phyloP scores from a whole-genome alignment of 2,888 invertebrate species.

The Spodoptera littoralis region DNA sequence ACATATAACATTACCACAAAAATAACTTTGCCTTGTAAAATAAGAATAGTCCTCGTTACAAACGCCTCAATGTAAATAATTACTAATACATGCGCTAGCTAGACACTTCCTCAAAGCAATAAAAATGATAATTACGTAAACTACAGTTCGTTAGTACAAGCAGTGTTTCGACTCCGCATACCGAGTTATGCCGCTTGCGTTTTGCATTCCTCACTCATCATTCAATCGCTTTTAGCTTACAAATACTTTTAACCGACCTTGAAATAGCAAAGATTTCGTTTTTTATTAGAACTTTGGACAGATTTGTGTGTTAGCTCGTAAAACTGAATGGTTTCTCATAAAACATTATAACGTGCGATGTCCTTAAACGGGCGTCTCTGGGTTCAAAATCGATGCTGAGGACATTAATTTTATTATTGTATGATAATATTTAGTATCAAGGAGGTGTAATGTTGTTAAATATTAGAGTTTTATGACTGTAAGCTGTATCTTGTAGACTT shows the following conservation, averaged over 20 bases:
- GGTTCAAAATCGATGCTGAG: background rate
- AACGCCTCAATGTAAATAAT: slow-evolving; percentile 5
- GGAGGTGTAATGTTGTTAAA: background rate
- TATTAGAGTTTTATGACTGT: too few species aligned
- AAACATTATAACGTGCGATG: slow-evolving; percentile 43
- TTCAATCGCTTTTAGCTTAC: slow-evolving; percentile 30
- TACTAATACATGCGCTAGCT: slow-evolving; percentile 2
- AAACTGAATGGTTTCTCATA: slow-evolving; percentile 31
- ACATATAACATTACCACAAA: too few species aligned
- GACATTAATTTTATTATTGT: slow-evolving; percentile 33
- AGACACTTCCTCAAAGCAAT: slow-evolving; percentile 18
- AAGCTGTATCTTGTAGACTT: too few species aligned
- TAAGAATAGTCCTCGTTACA: too few species aligned
- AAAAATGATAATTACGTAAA: slow-evolving; percentile 23
- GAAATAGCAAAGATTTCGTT: slow-evolving; percentile 26
- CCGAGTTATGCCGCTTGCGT: slow-evolving; percentile 19
- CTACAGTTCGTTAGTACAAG: slow-evolving; percentile 7
- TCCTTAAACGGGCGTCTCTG: slow-evolving; percentile 23
- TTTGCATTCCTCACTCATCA: slow-evolving; percentile 40
- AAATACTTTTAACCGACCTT: slow-evolving; percentile 34
- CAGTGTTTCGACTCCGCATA: slow-evolving; percentile 6
- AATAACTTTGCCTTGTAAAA: too few species aligned
- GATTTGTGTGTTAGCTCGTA: slow-evolving; percentile 19
- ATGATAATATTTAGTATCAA: slow-evolving; percentile 6
- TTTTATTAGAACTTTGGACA: slow-evolving; percentile 5